Conservation (phyloP, 1,140 invertebrate species). For the Heliconius eleuchia region DNA sequence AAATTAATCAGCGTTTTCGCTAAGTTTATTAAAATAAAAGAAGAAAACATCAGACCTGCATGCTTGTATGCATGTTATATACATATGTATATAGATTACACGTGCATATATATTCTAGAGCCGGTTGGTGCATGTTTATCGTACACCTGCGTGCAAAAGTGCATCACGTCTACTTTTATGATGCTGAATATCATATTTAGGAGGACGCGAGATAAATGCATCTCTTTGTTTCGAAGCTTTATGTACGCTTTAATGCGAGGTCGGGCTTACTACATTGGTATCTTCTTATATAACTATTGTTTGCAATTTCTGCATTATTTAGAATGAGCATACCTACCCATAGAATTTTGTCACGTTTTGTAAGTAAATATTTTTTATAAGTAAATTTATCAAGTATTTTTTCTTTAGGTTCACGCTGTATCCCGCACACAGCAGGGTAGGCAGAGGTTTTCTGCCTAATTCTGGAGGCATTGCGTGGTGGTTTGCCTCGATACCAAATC, state of each 20-base stretch:
- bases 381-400: too few relatives aligned
- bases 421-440: too few relatives aligned
- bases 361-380: too few relatives aligned
- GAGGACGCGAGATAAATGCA: constrained; percentile 58
- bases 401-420: too few relatives aligned
- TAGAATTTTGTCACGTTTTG: too few relatives aligned
- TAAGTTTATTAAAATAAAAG: background rate
- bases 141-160: constrained; percentile 33
- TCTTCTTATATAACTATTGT: constrained; percentile 18
- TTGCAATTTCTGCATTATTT: background rate
- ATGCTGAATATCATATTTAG: constrained; percentile 58
- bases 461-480: too few relatives aligned
- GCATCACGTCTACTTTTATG: constrained; percentile 54
- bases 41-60: background rate
- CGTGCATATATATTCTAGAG: background rate
- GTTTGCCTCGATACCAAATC: too few relatives aligned
- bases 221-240: constrained; percentile 61
- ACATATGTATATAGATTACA: background rate
- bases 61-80: background rate
- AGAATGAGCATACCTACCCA: background rate
- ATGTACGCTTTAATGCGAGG: constrained; percentile 56
- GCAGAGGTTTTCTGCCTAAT: too few relatives aligned
- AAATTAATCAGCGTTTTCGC: background rate
- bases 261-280: constrained; percentile 41
- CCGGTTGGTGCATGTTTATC: constrained; percentile 15